Percentiles rank a stretch among this genome's conserved stretches.
Conservation (phyloP, 2,888 invertebrate genomes). For the Drosophila imparisetae region DNA sequence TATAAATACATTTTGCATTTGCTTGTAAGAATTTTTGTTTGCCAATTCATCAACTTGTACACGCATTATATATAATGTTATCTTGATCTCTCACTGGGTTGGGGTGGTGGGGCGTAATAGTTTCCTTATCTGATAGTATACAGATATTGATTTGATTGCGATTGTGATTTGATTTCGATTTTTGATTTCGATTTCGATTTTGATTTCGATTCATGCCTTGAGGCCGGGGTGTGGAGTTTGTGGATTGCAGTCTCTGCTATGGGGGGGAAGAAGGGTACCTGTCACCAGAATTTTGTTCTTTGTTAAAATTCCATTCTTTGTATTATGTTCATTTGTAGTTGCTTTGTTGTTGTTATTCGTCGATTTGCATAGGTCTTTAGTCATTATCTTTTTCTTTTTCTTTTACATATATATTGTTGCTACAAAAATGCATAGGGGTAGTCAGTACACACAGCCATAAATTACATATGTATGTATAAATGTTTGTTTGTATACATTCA, state of each 20-base stretch:
- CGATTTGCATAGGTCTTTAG: constrained; percentile 21
- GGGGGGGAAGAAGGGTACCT: constrained; percentile 35
- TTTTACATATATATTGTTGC: constrained; percentile 16
- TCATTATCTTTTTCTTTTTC: constrained; percentile 3
- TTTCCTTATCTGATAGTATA: constrained; percentile 27
- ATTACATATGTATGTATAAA: constrained; percentile 44
- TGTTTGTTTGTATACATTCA: constrained; percentile 17
- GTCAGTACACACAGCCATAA: constrained; percentile 76
- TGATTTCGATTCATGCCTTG: constrained; percentile 35
- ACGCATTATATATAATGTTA: constrained; percentile 85
- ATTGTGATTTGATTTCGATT: constrained; percentile 31
- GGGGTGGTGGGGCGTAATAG: constrained; percentile 10
- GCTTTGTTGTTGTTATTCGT: constrained; percentile 25
- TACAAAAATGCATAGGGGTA: constrained; percentile 57
- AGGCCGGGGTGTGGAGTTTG: constrained; percentile 28
- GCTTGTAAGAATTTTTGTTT: constrained; percentile 47
- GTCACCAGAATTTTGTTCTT: constrained; percentile 45
- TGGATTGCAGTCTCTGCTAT: constrained; percentile 40
- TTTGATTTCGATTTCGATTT: constrained; percentile 32
- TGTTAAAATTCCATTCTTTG: constrained; percentile 37
- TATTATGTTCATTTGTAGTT: constrained; percentile 18
- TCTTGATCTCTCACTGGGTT: constrained; percentile 68
- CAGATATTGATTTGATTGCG: constrained; percentile 29
- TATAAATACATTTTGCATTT: constrained; percentile 29
- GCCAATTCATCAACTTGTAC: constrained; percentile 77